Percentiles rank a stretch among this genome's conserved stretches.
These are phyloP conservation scores for Leptinotarsa tumamoca DNA, from an alignment of 2,888 invertebrate species.

Conservation along the genomic window DNA sequence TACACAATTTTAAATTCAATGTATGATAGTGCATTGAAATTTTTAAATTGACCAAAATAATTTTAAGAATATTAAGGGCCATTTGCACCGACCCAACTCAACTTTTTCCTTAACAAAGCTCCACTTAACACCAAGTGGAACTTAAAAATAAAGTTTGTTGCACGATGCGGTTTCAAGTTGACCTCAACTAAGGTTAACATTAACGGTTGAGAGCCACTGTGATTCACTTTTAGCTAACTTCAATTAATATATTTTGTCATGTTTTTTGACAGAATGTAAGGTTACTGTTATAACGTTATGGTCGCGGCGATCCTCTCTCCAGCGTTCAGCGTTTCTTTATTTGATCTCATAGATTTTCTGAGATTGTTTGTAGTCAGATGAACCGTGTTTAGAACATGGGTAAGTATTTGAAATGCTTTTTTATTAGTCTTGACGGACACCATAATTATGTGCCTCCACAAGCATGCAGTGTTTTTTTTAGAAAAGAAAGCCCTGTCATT, in stretches of 20 bases:
- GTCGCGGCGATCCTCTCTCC: not conserved
- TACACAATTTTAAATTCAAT: too few relatives aligned
- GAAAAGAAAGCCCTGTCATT: not conserved
- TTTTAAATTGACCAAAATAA: too few relatives aligned
- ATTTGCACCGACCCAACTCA: not conserved
- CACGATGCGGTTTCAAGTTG: not conserved
- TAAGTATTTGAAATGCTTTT: not conserved
- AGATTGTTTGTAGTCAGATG: not conserved
- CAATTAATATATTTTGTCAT: not conserved
- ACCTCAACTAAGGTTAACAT: not conserved
- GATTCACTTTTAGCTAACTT: not conserved
- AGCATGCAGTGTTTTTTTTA: too few relatives aligned
- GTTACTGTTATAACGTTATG: not conserved
- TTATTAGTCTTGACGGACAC: not conserved
- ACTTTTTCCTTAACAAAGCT: not conserved
- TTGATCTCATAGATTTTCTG: not conserved
- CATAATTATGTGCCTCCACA: not conserved
- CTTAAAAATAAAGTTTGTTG: not conserved
- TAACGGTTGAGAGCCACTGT: conserved; percentile 1
- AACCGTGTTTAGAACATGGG: not conserved
- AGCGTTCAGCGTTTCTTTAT: not conserved
- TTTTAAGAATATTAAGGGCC: too few relatives aligned
- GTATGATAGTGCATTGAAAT: too few relatives aligned
- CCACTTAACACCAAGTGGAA: not conserved
- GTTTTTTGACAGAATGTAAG: not conserved